Base-by-base conservation (phyloP, 2,797 vertebrate genomes). In the Danio kyathit region DNA sequence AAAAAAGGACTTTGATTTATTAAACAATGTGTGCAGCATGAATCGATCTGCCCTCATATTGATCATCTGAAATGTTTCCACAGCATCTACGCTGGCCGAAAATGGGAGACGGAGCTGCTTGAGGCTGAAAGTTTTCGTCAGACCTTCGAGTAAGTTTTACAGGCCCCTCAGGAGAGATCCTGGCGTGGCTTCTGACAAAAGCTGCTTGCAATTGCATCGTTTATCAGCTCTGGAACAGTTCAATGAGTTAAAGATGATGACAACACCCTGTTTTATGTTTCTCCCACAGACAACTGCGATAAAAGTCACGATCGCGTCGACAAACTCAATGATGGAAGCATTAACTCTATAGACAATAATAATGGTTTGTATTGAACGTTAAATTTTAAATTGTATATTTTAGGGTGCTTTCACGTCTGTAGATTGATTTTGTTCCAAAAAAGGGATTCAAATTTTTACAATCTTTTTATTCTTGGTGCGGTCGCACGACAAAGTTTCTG, bases 281-380 rank as follows among this genome's bases (percentile, higher is more conserved):
- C 92, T 89, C 89, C 95, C 92, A 94, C 94, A 99, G 97, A 98
- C 95, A 99, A 97, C 95, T 99, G 97, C 95, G 95, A 97, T 95
- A 98, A 97, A 96, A 97, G 96, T 93, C 96, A 97, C 94, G 97
- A 98, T 94, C 96, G 96, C 90, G 95, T 98, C 92, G 95, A 95
- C 91, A 96, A 97, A 91, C 96, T 97, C 94, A 96, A 97, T 85
- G 97, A 98, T 92, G 97, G 96, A 94, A 96, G 95, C 93, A 96
- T 98, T 94, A 99, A 99, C 96, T 97, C 96, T 88, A 96, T 99
- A 95, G 97, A 99, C 95, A 97, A 97, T 92, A 97, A 97, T 93
- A 95, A 96, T 97, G 97, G 97, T 99, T 91, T 91, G 97, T 98
- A 52, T 38, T 57, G 12, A 6, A 95, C 29, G 29, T 29, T 29